Base-by-base conservation (phyloP, 2,888 invertebrate genomes). In the Villa cingulata region DNA sequence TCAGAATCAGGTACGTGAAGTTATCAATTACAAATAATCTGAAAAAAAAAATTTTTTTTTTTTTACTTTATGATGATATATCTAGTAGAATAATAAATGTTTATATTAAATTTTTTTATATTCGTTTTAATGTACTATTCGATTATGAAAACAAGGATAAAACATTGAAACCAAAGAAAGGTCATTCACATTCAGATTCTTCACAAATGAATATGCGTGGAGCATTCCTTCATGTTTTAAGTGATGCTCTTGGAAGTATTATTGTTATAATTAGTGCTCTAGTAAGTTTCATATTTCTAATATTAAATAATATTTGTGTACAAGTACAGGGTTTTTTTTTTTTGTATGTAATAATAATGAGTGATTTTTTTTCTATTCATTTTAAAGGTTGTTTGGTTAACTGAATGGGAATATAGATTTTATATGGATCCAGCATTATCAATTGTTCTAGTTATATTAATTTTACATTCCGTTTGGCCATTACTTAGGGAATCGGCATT, bases 151-250 rank as follows among this genome's bases (percentile, higher is more conserved):
- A n/a, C 43, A 43, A 66, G 56, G 63, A 63, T 46, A 61, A 66
- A 55, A 56, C 59, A 49, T 55, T 56, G 50, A 43, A 61, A 41
- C 64, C 67, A 41, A 68, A 70, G 49, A 63, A 73, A 48, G 66
- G 67, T 12, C 75, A 76, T 57, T 70, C 73, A 47, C 73, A 72
- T 56, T n/a, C n/a, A n/a, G 76, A 81, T 62, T 77, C 86, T 1
- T 81, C 83, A 3, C 89, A 94, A 65, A 84, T 98, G 85, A 98
- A 98, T 65, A 98, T 99, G 95, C 81, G 90, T 46, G 98, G 96
- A n/a, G 97, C 97, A n/a, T 98, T 97, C 68, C 74, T 98, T 46
- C 98, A 98, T 66, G 86, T 99, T 5, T 70, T 98, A 36, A 95
- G 96, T 42, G 98, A 98, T 72, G 97, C 97, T 18, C 72, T 99